These are phyloP conservation scores for Bruchidius siliquastri DNA, from an alignment of 2,888 invertebrate species.

Conservation along the genomic window DNA sequence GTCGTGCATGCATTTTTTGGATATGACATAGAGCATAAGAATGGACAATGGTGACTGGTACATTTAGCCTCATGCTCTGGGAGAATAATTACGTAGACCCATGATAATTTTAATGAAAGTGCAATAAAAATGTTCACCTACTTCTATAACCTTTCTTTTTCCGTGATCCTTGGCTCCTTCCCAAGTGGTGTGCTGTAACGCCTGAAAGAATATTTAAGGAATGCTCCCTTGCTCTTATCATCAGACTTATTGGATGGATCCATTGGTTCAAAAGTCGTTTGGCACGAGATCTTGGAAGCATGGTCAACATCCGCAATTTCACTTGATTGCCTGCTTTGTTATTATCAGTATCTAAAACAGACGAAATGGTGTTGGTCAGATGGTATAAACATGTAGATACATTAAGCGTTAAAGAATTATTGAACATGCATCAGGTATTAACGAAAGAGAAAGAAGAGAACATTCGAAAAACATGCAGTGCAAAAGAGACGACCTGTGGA, in stretches of 20 bases:
- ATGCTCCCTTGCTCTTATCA: conserved; percentile 76
- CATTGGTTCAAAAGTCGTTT: conserved; percentile 74
- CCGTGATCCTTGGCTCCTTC: conserved; percentile 32
- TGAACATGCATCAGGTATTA: too few species aligned
- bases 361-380: not conserved
- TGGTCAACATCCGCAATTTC: conserved; percentile 68
- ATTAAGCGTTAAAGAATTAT: too few species aligned
- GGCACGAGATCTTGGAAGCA: conserved; percentile 72
- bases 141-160: conserved; percentile 29
- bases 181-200: conserved; percentile 50
- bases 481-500: too few species aligned
- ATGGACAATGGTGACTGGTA: too few species aligned
- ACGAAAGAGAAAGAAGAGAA: too few species aligned
- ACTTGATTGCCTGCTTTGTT: conserved; percentile 56
- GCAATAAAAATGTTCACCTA: conserved; percentile 5
- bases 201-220: conserved; percentile 76
- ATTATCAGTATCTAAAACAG: conserved; percentile 49
- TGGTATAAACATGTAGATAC: too few species aligned
- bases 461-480: too few species aligned
- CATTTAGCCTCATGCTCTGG: too few species aligned
- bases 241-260: conserved; percentile 70
- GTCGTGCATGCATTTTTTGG: too few species aligned
- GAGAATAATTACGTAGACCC: too few species aligned
- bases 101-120: not conserved
- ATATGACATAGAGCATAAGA: too few species aligned